These are phyloP conservation scores for Epirrhoe alternata DNA, from an alignment of 2,888 invertebrate genomes.

Conservation along the genomic window DNA sequence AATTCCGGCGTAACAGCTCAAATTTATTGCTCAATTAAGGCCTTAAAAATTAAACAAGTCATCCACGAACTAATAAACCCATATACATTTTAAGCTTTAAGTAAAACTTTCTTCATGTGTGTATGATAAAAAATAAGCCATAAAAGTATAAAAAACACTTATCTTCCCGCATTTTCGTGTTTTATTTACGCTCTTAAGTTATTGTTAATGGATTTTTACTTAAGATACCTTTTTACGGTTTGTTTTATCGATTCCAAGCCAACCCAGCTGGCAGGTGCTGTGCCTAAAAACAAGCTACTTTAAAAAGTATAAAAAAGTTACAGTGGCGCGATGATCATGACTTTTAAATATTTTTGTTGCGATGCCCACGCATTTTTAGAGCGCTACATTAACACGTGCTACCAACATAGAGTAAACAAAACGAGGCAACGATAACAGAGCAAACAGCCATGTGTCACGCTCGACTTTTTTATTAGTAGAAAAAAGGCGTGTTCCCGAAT, in stretches of 20 bases:
- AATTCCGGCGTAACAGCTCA: conserved; percentile 41
- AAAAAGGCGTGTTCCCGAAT: conserved; percentile 51
- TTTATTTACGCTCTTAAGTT: conserved; percentile 64
- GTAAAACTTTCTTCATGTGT: conserved; percentile 44
- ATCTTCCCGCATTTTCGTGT: conserved; percentile 49
- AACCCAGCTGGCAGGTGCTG: conserved; percentile 49
- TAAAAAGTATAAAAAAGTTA: conserved; percentile 41
- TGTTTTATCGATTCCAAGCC: conserved; percentile 62
- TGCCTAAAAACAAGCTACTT: conserved; percentile 50
- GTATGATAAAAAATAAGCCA: conserved; percentile 41
- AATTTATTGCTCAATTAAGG: conserved; percentile 52
- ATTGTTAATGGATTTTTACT: conserved; percentile 73
- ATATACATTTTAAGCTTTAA: conserved; percentile 39
- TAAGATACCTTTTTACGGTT: conserved; percentile 59
- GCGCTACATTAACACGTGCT: conserved; percentile 72
- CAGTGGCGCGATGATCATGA: conserved; percentile 54
- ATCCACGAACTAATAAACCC: conserved; percentile 43
- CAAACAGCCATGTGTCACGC: conserved; percentile 58
- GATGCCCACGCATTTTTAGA: conserved; percentile 52
- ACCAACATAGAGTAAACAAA: conserved; percentile 59
- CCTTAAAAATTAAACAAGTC: conserved; percentile 48
- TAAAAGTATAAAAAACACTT: conserved; percentile 36
- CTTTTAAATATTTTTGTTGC: conserved; percentile 51
- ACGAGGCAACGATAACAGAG: conserved; percentile 44
- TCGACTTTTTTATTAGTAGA: conserved; percentile 54